Percentiles rank a stretch among this genome's conserved stretches.
These are phyloP conservation scores for Drymonia ruficornis DNA, from an alignment of 2,888 invertebrate species.

Conservation along the genomic window DNA sequence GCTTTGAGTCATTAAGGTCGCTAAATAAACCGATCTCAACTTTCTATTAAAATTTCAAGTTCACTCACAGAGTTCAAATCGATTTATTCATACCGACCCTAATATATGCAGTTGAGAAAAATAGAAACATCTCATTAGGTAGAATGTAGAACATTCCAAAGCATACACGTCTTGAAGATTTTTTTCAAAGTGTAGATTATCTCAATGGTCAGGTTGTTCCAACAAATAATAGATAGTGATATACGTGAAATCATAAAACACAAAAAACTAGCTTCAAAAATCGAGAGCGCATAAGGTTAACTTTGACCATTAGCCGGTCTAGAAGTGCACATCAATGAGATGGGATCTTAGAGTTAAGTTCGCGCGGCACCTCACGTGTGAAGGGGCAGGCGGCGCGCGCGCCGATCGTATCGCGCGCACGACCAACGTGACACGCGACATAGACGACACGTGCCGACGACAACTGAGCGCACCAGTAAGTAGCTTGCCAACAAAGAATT, in stretches of 20 bases:
- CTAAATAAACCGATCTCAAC: too few relatives aligned
- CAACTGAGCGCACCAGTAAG: constrained; percentile 52
- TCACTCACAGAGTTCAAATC: too few relatives aligned
- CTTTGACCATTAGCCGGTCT: constrained; percentile 47
- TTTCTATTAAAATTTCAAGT: too few relatives aligned
- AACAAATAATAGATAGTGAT: neutral
- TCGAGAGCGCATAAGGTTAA: constrained; percentile 28
- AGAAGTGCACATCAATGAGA: constrained; percentile 68
- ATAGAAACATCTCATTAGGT: too few relatives aligned
- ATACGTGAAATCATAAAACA: constrained; percentile 17
- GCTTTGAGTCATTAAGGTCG: too few relatives aligned
- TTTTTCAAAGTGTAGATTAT: neutral
- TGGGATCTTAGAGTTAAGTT: constrained; percentile 67
- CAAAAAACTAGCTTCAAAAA: constrained; percentile 33
- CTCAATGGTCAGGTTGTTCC: neutral
- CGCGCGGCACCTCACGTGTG: constrained; percentile 76
- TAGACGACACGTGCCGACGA: constrained; percentile 57
- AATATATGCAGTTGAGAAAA: too few relatives aligned
- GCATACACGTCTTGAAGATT: neutral
- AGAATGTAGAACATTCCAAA: neutral
- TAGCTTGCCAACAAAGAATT: constrained; percentile 49
- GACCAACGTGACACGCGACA: constrained; percentile 74
- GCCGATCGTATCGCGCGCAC: constrained; percentile 75
- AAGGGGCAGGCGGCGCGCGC: constrained; percentile 72
- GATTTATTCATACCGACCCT: too few relatives aligned